phyloP scores from a whole-genome alignment of 2,888 invertebrate species.

The Nephrotoma appendiculata region DNA sequence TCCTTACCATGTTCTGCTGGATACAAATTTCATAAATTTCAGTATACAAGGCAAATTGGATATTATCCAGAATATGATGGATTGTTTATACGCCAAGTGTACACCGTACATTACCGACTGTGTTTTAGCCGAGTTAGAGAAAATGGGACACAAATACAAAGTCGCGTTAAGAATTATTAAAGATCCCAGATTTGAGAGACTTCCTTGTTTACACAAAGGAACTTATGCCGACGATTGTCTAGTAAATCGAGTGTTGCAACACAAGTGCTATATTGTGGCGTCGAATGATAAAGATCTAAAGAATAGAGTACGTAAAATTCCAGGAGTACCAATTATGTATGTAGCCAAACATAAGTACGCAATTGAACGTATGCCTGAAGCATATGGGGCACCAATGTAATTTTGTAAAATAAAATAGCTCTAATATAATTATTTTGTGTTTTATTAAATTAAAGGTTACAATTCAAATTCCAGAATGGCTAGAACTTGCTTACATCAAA shows the following conservation, averaged over 20 bases:
- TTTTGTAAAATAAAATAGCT: not conserved
- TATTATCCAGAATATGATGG: slow-evolving; percentile 95
- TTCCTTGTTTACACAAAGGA: slow-evolving; percentile 90
- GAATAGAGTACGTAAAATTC: slow-evolving; percentile 88
- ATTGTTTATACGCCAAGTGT: slow-evolving; percentile 96
- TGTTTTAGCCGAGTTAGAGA: slow-evolving; percentile 94
- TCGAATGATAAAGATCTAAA: slow-evolving; percentile 98
- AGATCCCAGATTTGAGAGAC: slow-evolving; percentile 83
- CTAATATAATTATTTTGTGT: not conserved
- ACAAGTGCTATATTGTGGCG: slow-evolving; percentile 98
- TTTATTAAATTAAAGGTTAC: slow-evolving; percentile 1
- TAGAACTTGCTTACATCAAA: not conserved
- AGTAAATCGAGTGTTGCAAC: slow-evolving; percentile 89
- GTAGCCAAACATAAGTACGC: slow-evolving; percentile 84
- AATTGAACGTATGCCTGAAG: slow-evolving; percentile 98
- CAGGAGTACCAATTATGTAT: slow-evolving; percentile 98
- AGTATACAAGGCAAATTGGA: slow-evolving; percentile 96
- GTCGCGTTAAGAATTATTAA: slow-evolving; percentile 89
- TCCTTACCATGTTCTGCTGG: slow-evolving; percentile 85
- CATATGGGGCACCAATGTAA: slow-evolving; percentile 50
- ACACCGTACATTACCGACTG: slow-evolving; percentile 98
- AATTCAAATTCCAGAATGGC: not conserved
- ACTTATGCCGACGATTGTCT: slow-evolving; percentile 99
- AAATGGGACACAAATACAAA: slow-evolving; percentile 87
- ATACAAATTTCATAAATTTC: slow-evolving; percentile 98